phyloP scores from a whole-genome alignment of 2,797 vertebrate species.

The Lagorchestes hirsutus region DNA sequence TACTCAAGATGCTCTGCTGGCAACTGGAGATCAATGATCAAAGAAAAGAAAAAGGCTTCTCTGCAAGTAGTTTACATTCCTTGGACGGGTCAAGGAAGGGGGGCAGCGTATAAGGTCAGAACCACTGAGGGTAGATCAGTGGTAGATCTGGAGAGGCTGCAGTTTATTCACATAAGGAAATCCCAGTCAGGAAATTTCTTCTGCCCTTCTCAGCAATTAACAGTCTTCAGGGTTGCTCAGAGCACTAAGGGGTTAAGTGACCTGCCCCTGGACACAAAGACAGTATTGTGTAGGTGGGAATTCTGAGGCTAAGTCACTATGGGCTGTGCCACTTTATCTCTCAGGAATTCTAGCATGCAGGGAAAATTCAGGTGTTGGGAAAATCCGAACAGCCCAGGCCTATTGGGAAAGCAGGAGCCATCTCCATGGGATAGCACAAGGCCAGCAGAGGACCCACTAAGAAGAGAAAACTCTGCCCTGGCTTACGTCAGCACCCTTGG shows the following conservation, averaged over 20 bases:
- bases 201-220: not conserved
- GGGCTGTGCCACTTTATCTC: accelerated
- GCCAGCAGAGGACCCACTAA: not conserved
- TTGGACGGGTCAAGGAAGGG: not conserved
- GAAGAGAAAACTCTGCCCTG: not conserved
- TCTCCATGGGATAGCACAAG: not conserved
- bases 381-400: not conserved
- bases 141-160: not conserved
- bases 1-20: accelerated
- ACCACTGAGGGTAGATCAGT: not conserved
- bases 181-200: not conserved
- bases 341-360: not conserved
- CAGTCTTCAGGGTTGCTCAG: not conserved
- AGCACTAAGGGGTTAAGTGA: not conserved
- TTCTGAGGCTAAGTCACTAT: not conserved
- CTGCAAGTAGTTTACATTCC: not conserved
- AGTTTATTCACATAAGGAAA: not conserved
- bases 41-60: not conserved
- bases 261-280: not conserved
- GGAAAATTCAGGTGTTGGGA: not conserved
- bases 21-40: not conserved
- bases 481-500: not conserved
- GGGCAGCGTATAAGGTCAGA: not conserved
- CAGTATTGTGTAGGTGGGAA: not conserved
- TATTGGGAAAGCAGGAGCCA: not conserved